phyloP scores from a whole-genome alignment of 2,797 vertebrate genomes.

The Pelochelys cantorii region DNA sequence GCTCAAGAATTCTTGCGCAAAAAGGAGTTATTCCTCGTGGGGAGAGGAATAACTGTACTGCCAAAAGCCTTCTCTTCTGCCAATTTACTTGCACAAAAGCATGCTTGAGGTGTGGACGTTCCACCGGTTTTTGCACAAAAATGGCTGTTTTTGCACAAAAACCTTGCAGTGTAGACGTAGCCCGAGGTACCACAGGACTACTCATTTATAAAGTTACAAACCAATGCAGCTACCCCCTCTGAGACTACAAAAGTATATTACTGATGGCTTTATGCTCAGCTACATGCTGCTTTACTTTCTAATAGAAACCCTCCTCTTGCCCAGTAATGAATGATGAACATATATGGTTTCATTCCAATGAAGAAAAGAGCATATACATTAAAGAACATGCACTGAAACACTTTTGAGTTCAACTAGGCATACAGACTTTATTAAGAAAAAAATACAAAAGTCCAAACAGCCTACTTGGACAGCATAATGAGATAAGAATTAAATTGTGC shows the following conservation, averaged over 20 bases:
- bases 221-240: too few relatives aligned
- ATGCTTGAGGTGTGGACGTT: too few relatives aligned
- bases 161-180: too few relatives aligned
- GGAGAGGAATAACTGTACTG: too few relatives aligned
- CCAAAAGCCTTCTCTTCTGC: too few relatives aligned
- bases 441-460: neutral
- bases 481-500: neutral
- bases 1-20: too few relatives aligned
- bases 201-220: too few relatives aligned
- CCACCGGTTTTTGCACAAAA: too few relatives aligned
- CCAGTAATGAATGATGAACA: neutral
- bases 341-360: neutral
- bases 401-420: conserved; percentile 11
- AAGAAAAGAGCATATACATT: conserved; percentile 33
- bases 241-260: neutral
- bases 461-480: neutral
- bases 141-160: too few relatives aligned
- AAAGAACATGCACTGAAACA: conserved; percentile 35
- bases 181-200: too few relatives aligned
- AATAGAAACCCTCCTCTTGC: neutral
- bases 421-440: neutral
- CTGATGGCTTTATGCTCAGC: neutral
- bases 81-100: too few relatives aligned
- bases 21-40: too few relatives aligned
- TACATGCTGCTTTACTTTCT: neutral